These are phyloP conservation scores for Mus minutoides DNA, from an alignment of 2,797 vertebrate genomes.

Conservation along the genomic window DNA sequence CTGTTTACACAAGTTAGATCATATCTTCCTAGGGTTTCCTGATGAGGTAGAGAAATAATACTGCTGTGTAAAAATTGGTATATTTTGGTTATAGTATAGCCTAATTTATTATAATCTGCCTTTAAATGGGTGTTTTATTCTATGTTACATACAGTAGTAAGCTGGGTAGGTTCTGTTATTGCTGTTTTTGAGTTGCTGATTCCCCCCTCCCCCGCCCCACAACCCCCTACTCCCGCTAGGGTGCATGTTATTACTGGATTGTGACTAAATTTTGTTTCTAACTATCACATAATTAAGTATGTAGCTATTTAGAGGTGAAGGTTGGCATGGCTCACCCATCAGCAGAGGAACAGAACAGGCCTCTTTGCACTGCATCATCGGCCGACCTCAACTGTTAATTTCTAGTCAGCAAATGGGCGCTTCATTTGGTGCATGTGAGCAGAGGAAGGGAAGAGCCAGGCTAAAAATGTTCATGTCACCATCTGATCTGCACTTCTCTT, in stretches of 20 bases:
- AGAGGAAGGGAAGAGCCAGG: slow-evolving; percentile 81
- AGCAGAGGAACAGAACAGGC: slow-evolving; percentile 88
- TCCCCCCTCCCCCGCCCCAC: background rate
- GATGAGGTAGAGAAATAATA: slow-evolving; percentile 82
- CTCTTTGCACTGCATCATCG: slow-evolving; percentile 89
- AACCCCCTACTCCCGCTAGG: background rate
- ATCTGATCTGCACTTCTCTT: slow-evolving; percentile 84
- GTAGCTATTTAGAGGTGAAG: slow-evolving; percentile 87
- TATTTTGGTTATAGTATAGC: slow-evolving; percentile 70
- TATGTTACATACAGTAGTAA: slow-evolving; percentile 72
- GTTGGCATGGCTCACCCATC: slow-evolving; percentile 83
- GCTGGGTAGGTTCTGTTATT: slow-evolving; percentile 31
- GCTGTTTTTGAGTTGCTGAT: slow-evolving; percentile 78
- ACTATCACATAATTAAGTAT: slow-evolving; percentile 85
- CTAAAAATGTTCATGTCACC: slow-evolving; percentile 82
- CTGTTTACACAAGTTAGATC: slow-evolving; percentile 85
- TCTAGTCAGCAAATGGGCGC: slow-evolving; percentile 88
- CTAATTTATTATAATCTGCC: slow-evolving; percentile 64
- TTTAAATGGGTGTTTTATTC: slow-evolving; percentile 76
- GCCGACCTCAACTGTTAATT: slow-evolving; percentile 89
- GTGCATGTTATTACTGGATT: slow-evolving; percentile 80
- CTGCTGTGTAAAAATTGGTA: slow-evolving; percentile 68
- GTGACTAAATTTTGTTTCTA: slow-evolving; percentile 85
- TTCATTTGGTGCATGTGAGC: slow-evolving; percentile 84
- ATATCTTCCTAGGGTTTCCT: slow-evolving; percentile 85